Evolutionary conservation across 92 coral and sea anemone genomes (phyloP), one percentile per base, ranked within the genome.

Genomic region (Bergia sp.): DNA sequence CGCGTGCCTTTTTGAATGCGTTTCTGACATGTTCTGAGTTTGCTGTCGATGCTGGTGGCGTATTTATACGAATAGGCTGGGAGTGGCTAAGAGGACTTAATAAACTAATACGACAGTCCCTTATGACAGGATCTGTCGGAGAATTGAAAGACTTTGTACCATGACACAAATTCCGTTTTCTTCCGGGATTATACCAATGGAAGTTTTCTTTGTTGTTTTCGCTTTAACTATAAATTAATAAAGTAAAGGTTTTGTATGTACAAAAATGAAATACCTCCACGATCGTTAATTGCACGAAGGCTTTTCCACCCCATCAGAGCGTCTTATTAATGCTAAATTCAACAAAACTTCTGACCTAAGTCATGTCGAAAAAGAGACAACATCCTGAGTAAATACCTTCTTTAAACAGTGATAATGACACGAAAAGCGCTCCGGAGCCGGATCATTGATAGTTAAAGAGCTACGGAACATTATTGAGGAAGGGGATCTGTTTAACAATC

Each of bases 11-110:
- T 13, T 36, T 47, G 43, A 69, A 83, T 44, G 44, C 43, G 18
- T 11, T 47, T 20, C 79, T 84, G 87, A 84, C 66, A 71, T 67
- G 79, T 84, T 61, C 44, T 47, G 29, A 37, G 87, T 84, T 47
- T 42, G 74, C 4, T 84, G 49, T 84, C 64, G 77, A 45, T 36
- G 75, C n/a, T 44, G 41, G 79, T 84, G 61, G 42, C 82, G 89
- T 86, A 73, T 93, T 91, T 91, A 89, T 89, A 69, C 74, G 37
- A 80, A 80, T 89, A 74, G 66, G 37, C 87, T 69, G 94, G 97
- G 95, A 91, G 97, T 88, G 95, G 97, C 93, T 71, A 69, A 72
- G 61, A 42, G 64, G 64, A 45, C 21, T 47, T 47, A 71, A 43
- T 84, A 84, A 84, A n/a, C 38, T 16, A 69, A 84, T 67, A 29